Evolutionary conservation across 2,797 vertebrate species (phyloP), one percentile per base, ranked within the genome.

Genomic region (Rhadinocentrus ornatus): DNA sequence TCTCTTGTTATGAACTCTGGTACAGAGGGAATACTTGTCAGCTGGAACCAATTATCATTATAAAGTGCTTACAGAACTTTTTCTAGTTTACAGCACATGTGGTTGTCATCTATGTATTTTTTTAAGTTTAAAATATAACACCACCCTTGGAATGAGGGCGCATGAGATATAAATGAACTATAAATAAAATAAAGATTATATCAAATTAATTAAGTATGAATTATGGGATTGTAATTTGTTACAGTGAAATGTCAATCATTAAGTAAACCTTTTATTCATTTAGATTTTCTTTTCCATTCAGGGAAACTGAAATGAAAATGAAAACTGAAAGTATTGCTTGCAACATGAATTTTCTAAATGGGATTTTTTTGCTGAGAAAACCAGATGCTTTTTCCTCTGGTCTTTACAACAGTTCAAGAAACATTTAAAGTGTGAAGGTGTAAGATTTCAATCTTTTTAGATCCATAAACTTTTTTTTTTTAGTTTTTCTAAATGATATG

Each of bases 21-120:
- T 78, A 55, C 61, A 57, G 75, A n/a, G 46, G 46, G 84, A 92
- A 89, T 86, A 86, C 83, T 82, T 80, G 82, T 86, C 80, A 80
- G 74, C 84, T 72, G 72, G 82, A 83, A 71, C 71, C 82, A 92
- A 92, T 89, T 91, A 91, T 87, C 87, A 88, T 91, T 89, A 88
- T 85, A 86, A 84, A 89, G 86, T 74, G 76, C 83, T 90, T 85
- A 86, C 90, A 86, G 85, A 91, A 88, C 73, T 52, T 90, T 85
- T 83, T 73, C 71, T 86, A 62, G 65, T 89, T 90, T 77, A 84
- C 80, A 75, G 81, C 73, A 83, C 87, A 78, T 80, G 81, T 93
- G 90, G 90, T 93, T 82, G 74, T 77, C 80, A 89, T 92, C 91
- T 86, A 82, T 88, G 41, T 73, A 62, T 82, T 86, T 83, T 78